Evolutionary conservation across 1,140 invertebrate genomes (phyloP), one percentile per base, ranked within the genome.

Genomic region (Leptinotarsa defecta): DNA sequence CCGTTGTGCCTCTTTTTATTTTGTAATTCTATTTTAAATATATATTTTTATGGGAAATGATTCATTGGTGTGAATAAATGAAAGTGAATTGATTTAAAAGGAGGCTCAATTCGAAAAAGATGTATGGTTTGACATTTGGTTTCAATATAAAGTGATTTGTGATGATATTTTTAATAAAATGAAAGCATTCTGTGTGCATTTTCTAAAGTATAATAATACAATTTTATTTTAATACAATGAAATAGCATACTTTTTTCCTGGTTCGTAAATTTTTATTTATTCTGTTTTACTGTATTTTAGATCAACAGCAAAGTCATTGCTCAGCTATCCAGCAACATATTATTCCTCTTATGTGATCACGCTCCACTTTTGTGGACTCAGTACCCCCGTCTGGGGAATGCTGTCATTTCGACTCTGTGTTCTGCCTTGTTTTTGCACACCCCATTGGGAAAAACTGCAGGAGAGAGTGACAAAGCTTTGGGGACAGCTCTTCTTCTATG

Each of bases 401-500:
- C 90, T 85, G 92, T 95, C 8, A 82, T 85, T 79, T 83, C 67
- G 80, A 91, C 90, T 87, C 89, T 82, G 82, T 92, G 77, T 78
- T 75, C 78, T 13, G 89, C 79, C 89, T 89, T 77, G 82, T 92
- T 83, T 52, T 74, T 77, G 22, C 81, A 84, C 70, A 76, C 81
- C 20, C 83, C 83, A 24, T 76, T 82, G 48, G 78, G 78, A 57
- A 77, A 77, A 15, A 80, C 76, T 13, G 81, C 84, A 0, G 86
- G 89, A 77, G 88, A 93, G 85, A 86, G 90, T 75, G 88, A 93
- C 84, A 90, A 94, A 87, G 88, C 91, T 78, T 87, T 97, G 48
- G 90, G 95, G 0, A 93, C 95, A 20, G 93, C 94, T 1, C 89
- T 98, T 81, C 89, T 98, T 79, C 92, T 98, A 73, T 96, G 95